These are phyloP conservation scores for Iphiclides podalirius DNA, from an alignment of 2,888 invertebrate genomes.

Conservation along the genomic window DNA sequence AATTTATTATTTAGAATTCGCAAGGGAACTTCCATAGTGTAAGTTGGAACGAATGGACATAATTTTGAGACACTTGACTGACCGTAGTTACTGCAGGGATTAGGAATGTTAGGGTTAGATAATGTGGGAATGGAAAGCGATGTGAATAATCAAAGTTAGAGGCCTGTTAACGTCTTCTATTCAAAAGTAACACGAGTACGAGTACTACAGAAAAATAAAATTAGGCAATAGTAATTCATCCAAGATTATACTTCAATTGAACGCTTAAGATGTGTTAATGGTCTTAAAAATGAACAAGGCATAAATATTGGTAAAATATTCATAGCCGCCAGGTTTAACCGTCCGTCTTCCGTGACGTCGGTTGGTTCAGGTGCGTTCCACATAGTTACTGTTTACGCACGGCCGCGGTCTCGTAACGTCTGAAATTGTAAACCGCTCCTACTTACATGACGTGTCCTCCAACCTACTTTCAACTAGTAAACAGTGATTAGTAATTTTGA, in stretches of 20 bases:
- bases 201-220: too few relatives aligned
- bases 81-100: constrained; percentile 23
- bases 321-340: constrained; percentile 9
- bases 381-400: constrained; percentile 45
- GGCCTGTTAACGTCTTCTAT: too few relatives aligned
- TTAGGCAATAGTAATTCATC: too few relatives aligned
- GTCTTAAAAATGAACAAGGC: too few relatives aligned
- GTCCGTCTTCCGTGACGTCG: constrained; percentile 23
- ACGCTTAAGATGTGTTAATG: too few relatives aligned
- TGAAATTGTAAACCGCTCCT: constrained; percentile 31
- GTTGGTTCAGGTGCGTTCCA: constrained; percentile 67
- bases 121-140: constrained; percentile 22
- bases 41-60: constrained; percentile 21
- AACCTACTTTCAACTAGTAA: constrained; percentile 11
- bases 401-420: constrained; percentile 33
- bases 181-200: too few relatives aligned
- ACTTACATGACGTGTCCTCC: constrained; percentile 22
- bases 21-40: constrained; percentile 26
- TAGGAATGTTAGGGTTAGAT: constrained; percentile 26
- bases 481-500: constrained; percentile 2
- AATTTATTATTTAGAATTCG: constrained; percentile 23
- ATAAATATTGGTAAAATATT: constrained; percentile 2
- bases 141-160: too few relatives aligned
- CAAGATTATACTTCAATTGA: too few relatives aligned
- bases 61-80: constrained; percentile 25